Conservation (phyloP, 2,113 vertebrate species). For the Poeciliopsis turrubarensis region DNA sequence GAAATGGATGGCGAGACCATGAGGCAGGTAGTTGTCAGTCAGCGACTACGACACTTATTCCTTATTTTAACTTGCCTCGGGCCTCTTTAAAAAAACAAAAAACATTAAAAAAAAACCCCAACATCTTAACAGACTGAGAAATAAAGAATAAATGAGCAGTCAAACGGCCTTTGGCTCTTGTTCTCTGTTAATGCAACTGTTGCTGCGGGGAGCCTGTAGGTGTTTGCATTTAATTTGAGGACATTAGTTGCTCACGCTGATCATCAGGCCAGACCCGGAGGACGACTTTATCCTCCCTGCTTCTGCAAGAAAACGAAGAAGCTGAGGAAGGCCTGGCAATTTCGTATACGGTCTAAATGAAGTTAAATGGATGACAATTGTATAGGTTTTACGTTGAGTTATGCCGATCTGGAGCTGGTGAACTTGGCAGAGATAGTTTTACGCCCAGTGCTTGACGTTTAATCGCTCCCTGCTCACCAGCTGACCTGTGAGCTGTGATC, state of each 20-base stretch:
- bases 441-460: not conserved
- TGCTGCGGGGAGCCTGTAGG: constrained; percentile 32
- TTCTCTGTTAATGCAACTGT: constrained; percentile 6
- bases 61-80: constrained; percentile 11
- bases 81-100: not conserved
- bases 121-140: not conserved
- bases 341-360: constrained; percentile 36
- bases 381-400: not conserved
- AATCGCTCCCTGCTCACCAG: constrained; percentile 31
- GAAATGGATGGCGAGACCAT: constrained; percentile 49
- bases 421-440: not conserved
- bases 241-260: constrained; percentile 43
- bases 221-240: constrained; percentile 22
- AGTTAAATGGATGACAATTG: constrained; percentile 15
- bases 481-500: constrained; percentile 9
- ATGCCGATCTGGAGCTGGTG: constrained; percentile 2
- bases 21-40: constrained; percentile 60
- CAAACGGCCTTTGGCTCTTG: not conserved
- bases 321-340: constrained; percentile 2
- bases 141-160: not conserved
- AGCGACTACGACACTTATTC: constrained; percentile 4
- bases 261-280: constrained; percentile 46
- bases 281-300: constrained; percentile 51
- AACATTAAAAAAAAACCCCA: not conserved
- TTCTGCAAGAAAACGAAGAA: constrained; percentile 47